Evolutionary conservation across 2,113 vertebrate species (phyloP).

Genomic region (Pomatorhinus ruficollis): DNA sequence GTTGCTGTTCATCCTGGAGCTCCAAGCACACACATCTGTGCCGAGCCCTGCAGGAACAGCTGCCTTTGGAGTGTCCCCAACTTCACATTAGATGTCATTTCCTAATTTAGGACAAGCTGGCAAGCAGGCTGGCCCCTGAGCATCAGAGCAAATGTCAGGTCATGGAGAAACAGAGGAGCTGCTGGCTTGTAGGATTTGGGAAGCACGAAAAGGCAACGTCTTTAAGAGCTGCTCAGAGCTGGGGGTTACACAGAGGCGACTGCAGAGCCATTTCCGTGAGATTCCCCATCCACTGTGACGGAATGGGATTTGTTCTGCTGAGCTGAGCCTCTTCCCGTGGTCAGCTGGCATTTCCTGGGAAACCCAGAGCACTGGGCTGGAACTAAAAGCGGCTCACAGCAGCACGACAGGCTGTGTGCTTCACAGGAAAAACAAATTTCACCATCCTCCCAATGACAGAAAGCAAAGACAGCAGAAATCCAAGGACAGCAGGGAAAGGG

Average conservation of each 20-base stretch:
- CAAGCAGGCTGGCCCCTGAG: background rate
- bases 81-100: background rate
- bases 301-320: background rate
- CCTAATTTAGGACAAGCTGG: background rate
- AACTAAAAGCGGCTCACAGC: background rate
- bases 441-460: background rate
- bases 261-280: background rate
- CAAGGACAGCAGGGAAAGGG: background rate
- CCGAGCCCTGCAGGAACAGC: background rate
- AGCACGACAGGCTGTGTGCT: background rate
- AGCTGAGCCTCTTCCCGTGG: background rate
- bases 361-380: background rate
- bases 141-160: background rate
- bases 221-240: background rate
- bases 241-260: background rate
- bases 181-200: background rate
- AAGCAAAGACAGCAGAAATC: background rate
- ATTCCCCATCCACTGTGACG: background rate
- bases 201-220: background rate
- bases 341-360: background rate
- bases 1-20: fast-evolving
- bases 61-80: fast-evolving
- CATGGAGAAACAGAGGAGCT: background rate
- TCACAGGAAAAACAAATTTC: background rate
- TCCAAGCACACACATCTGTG: fast-evolving